Evolutionary conservation across 2,888 invertebrate species (phyloP), one percentile per base, ranked within the genome.

Genomic region (Cryptophagus acutangulus): DNA sequence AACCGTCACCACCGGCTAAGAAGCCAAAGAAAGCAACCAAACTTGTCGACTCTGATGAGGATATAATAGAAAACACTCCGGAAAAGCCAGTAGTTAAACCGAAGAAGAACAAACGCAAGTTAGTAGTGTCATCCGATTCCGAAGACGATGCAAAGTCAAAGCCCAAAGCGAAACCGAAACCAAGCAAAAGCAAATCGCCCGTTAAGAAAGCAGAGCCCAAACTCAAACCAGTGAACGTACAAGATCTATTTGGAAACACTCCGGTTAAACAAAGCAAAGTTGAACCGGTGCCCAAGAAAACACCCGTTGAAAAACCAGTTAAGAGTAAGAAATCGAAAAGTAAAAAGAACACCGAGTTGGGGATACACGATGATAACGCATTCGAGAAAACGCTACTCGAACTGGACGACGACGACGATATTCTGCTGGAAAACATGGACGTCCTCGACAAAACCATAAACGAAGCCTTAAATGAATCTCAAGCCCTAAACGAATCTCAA

Each of bases 331-430:
- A 38, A 51, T 57, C 9, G 59, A 58, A 30, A 50, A 59, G 12
- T 52, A 59, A 34, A 44, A 31, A 31, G 16, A 8, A 8, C 31
- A 2, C 15, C n/a, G 31, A 31, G 16, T 3, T 12, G 3, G 15
- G 15, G 17, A 74, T 79, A 52, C 82, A 82, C 61, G 74, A 77
- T 55, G 77, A 84, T 69, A 78, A 81, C 17, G 79, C 82, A 40
- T 87, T 89, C 67, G 81, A 81, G 56, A 74, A 77, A 53, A 82
- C 82, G 12, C 67, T 87, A 10, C 59, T 77, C 45, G 77, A 81
- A 59, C 64, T 86, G 42, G 85, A 86, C 68, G 75, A 74, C 51
- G 59, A 67, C 37, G n/a, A n/a, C n/a, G 64, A 65, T 37, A 63
- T 71, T 45, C 63, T 70, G 29, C 41, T 59, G 13, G 48, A 63